phyloP scores from a whole-genome alignment of 1,140 invertebrate genomes.

The Tribolium castaneum region DNA sequence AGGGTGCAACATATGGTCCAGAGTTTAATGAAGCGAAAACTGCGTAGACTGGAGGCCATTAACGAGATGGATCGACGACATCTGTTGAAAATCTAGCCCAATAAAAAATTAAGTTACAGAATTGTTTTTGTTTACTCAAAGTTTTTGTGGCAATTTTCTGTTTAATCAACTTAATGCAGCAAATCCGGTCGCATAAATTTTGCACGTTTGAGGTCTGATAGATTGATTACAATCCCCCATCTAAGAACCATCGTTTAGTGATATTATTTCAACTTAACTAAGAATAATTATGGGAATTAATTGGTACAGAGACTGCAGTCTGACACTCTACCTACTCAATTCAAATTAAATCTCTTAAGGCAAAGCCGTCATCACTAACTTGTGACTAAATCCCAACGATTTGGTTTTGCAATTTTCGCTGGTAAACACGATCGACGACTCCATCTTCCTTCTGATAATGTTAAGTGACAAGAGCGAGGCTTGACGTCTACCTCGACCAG shows the following conservation, averaged over 20 bases:
- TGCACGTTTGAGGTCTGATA: not conserved
- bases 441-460: constrained; percentile 24
- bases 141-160: no score
- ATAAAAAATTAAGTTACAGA: constrained; percentile 1
- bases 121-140: not conserved
- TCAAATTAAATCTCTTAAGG: constrained; percentile 18
- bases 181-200: not conserved
- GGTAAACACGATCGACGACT: constrained; percentile 36
- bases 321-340: constrained; percentile 11
- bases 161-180: not conserved
- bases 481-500: constrained; percentile 11
- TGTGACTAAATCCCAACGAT: constrained; percentile 2
- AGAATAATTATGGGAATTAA: constrained; percentile 20
- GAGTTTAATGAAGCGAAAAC: constrained; percentile 25
- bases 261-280: constrained; percentile 9
- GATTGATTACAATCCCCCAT: not conserved
- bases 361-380: constrained; percentile 19
- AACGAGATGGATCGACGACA: constrained; percentile 25
- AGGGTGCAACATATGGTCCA: constrained; percentile 2
- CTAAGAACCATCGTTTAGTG: not conserved
- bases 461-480: constrained; percentile 2
- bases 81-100: not conserved
- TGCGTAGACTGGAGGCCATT: not conserved
- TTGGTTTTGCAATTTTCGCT: constrained; percentile 29
- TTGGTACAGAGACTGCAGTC: not conserved